Evolutionary conservation across 2,113 vertebrate species (phyloP), one percentile per base, ranked within the genome.

Genomic region (Scartelaos histophorus): DNA sequence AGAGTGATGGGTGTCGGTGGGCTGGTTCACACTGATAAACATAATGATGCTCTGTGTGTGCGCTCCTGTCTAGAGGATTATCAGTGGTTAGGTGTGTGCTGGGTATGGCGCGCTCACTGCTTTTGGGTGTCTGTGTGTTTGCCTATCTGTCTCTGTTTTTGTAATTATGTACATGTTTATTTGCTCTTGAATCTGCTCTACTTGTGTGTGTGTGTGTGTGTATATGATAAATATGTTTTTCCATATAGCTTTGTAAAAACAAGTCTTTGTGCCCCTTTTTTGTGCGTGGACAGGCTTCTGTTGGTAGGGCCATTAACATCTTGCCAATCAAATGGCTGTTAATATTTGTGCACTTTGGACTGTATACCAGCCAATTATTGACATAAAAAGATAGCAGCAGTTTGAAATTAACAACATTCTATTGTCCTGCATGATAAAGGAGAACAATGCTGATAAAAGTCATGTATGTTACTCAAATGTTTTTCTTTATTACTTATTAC

Each of bases 11-110:
- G 91, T 93, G 91, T 92, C 91, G 90, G 88, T 88, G 89, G 92
- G 90, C 92, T 93, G 93, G 90, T 90, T 89, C 87, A 85, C 88
- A 89, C 91, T 93, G 92, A 93, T 94, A 93, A 94, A 92, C 90
- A 91, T 89, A 90, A 91, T 92, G 91, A 91, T 85, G 89, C 89
- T 88, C 81, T 81, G 82, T 87, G 65, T 91, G 87, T 89, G 85
- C 85, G 88, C 85, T 83, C 69, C 82, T 81, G 92, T 93, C 89
- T 93, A 79, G 92, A 87, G 91, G 92, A 93, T 93, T 94, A 93
- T 90, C 91, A 87, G 81, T 87, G 88, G 91, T 92, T 90, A 93
- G 91, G 93, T 94, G 90, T 92, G 90, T 90, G 90, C 89, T 88
- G 87, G 84, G 85, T 88, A 82, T 84, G 90, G 77, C 87, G 86